Evolutionary conservation across 2,888 invertebrate genomes (phyloP).

Genomic region (Eilema griseolum): DNA sequence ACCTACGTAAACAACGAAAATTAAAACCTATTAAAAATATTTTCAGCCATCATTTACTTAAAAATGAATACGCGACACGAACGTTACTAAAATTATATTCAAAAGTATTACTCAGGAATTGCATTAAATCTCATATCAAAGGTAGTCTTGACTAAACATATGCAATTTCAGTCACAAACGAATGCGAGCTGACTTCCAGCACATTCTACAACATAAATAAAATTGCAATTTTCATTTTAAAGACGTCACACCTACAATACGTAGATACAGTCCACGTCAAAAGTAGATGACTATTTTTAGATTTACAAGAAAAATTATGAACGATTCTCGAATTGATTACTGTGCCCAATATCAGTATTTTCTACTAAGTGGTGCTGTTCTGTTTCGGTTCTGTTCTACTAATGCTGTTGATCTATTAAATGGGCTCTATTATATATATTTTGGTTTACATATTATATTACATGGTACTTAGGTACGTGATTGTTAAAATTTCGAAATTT

Average conservation of each 20-base stretch:
- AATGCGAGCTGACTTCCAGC: constrained; percentile 33
- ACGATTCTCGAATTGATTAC: too few species aligned
- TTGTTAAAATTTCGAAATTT: too few species aligned
- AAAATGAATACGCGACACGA: background rate
- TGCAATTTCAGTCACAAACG: constrained; percentile 42
- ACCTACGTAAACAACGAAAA: background rate
- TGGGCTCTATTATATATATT: too few species aligned
- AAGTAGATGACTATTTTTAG: too few species aligned
- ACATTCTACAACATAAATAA: constrained; percentile 50
- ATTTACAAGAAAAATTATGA: too few species aligned
- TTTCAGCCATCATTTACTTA: background rate
- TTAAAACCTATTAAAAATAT: background rate
- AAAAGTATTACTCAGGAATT: constrained; percentile 3
- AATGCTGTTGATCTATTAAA: too few species aligned
- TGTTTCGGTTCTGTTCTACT: too few species aligned
- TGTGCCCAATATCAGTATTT: too few species aligned
- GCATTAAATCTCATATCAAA: constrained; percentile 25
- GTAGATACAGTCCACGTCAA: constrained; percentile 17
- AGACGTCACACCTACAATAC: constrained; percentile 48
- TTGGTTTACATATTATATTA: too few species aligned
- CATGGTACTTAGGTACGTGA: too few species aligned
- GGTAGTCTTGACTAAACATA: constrained; percentile 27
- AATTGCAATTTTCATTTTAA: constrained; percentile 56
- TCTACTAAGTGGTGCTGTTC: too few species aligned
- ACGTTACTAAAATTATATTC: background rate